Evolutionary conservation across 2,113 vertebrate species (phyloP), one percentile per base, ranked within the genome.

Genomic region (Hucho hucho): DNA sequence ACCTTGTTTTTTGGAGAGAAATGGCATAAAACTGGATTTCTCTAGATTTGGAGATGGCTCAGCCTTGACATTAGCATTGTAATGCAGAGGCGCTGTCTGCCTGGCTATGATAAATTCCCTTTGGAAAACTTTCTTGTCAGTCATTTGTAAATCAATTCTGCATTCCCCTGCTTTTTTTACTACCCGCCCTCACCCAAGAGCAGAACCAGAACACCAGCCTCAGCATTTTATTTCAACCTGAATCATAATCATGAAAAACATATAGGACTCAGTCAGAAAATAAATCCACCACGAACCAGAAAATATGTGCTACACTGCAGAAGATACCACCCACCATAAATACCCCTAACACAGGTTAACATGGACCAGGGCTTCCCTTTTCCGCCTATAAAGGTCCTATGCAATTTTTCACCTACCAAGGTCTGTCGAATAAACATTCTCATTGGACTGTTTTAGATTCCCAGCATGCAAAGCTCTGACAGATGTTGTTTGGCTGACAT

Each of bases 111-210:
- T 77, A 76, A 65, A 75, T 28, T 61, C 77, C 69, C 72, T 75
- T 56, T 66, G 68, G 69, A 63, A 75, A 81, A 26, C 65, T 53
- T 77, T 75, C 64, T 71, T 79, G 79, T 72, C 74, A 79, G 79
- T 79, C 74, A 81, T 81, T 79, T 79, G 76, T 79, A 81, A 81
- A 84, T 84, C 79, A 84, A 66, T 79, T 74, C 72, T 14, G 49
- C 79, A 83, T 83, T 84, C 78, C 43, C 43, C 73, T 75, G 66
- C 29, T 76, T 76, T 63, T 72, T 66, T 63, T 47, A 64, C 70
- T 67, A 64, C 75, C 6, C 25, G 53, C 58, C 28, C 24, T 47
- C 49, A 47, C 47, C 26, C 25, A 74, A 59, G 61, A 72, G 70
- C 49, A 26, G 53, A 32, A 37, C 18, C 24, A 73, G 37, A 68